Evolutionary conservation across 2,113 vertebrate species (phyloP), one percentile per base, ranked within the genome.

Genomic region (Sylvilagus bachmani): DNA sequence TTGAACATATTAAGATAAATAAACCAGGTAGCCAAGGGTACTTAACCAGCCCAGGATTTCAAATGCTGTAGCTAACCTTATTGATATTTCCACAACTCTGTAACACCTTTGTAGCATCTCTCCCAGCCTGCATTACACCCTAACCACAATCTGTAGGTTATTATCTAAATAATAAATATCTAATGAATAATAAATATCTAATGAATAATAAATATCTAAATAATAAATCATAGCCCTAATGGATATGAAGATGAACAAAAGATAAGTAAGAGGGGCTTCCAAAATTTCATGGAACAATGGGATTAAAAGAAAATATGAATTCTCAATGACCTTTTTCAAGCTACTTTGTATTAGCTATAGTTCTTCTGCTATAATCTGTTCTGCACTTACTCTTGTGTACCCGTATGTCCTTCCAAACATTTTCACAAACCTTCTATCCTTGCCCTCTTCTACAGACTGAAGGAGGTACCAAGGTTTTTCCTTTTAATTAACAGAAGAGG

Each of bases 381-480:
- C 93, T 89, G 49, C 16, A 74, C 87, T 78, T 11, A 86, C 16
- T 90, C 53, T 84, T 17, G 44, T 44, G 5, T 6, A 95, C 92
- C 73, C 69, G 84, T 87, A 90, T 92, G 77, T 89, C 38, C 71
- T 92, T 92, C 77, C 73, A 95, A 96, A 91, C 69, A 33, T 73
- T 31, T 95, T 90, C 75, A 95, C 91, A 92, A 93, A 93, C 64
- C 51, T 80, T 89, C 70, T 67, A 11, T 51, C 75, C 19, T 79
- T 87, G 29, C 36, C 75, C n/a, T 93, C 27, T 27, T 93, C 27
- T 44, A 86, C 22, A 91, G 10, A 6, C 90, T 95, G 95, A 93
- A 90, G 69, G 22, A 95, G 70, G 11, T 89, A 78, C 21, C 22
- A 66, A 93, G 16, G 61, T 86, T 73, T 93, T 75, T 80, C 38